Evolutionary conservation across 2,888 invertebrate species (phyloP).

Genomic region (Vanessa cardui): DNA sequence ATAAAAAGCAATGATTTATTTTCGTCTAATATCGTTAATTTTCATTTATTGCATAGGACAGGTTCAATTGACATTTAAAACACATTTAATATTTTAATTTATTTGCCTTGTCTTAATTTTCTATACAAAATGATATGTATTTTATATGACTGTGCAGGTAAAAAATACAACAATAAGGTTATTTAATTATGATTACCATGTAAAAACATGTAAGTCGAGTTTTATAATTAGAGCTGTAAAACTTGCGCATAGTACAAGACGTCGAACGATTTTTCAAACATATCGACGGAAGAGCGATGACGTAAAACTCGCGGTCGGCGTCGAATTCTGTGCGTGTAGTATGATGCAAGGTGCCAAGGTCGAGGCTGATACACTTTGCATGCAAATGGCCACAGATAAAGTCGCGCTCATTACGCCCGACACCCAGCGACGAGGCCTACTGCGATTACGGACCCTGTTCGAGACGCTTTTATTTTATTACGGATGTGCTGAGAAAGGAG

Average conservation of each 20-base stretch:
- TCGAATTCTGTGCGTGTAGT: constrained; percentile 59
- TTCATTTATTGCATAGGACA: neutral
- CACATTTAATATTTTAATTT: neutral
- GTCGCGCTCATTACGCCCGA: constrained; percentile 74
- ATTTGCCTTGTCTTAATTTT: neutral
- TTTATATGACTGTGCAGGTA: neutral
- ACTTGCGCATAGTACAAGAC: neutral
- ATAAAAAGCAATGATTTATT: too few relatives aligned
- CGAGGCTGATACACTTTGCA: constrained; percentile 71
- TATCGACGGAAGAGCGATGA: constrained; percentile 42
- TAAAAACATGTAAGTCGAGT: too few relatives aligned
- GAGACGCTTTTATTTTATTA: constrained; percentile 73
- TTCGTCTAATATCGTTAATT: too few relatives aligned
- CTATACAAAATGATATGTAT: neutral
- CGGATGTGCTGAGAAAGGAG: constrained; percentile 74
- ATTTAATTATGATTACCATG: too few relatives aligned
- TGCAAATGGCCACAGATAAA: constrained; percentile 79
- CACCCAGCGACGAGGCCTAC: constrained; percentile 63
- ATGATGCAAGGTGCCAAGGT: constrained; percentile 75
- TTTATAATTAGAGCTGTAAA: neutral
- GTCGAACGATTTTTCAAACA: neutral
- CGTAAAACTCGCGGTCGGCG: constrained; percentile 51
- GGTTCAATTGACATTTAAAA: neutral
- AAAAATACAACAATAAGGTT: too few relatives aligned
- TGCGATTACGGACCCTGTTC: constrained; percentile 67